Evolutionary conservation across 2,888 invertebrate genomes (phyloP).

Genomic region (Arenicola marina): DNA sequence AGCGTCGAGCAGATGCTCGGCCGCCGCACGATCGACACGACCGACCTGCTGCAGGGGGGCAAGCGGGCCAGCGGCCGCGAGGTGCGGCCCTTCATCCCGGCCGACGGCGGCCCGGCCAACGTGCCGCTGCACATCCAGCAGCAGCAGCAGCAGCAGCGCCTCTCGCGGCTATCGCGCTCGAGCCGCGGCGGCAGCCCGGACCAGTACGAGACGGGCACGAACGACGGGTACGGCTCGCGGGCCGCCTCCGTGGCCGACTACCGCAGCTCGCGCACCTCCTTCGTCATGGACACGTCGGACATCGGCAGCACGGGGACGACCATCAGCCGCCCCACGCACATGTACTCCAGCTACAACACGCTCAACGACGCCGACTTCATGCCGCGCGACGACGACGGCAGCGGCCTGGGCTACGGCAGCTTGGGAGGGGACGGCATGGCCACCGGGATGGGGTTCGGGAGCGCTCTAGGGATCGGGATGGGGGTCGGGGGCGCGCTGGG

Average conservation of each 20-base stretch:
- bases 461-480: no score
- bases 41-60: conserved; percentile 14
- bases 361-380: conserved; percentile 8
- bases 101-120: conserved; percentile 27
- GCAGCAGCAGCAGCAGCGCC: background rate
- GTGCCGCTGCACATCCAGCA: conserved; percentile 6
- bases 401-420: background rate
- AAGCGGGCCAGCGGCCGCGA: conserved; percentile 7
- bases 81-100: conserved; percentile 21
- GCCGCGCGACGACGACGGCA: background rate
- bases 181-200: conserved; percentile 29
- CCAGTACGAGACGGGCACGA: conserved; percentile 53
- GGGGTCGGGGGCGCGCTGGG: no score
- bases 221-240: conserved; percentile 43
- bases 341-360: conserved; percentile 11
- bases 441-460: no score
- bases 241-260: conserved; percentile 40
- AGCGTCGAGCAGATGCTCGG: conserved; percentile 55
- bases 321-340: conserved; percentile 11
- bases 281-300: conserved; percentile 46
- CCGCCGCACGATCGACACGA: conserved; percentile 22
- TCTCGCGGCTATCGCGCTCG: background rate
- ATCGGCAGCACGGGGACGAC: conserved; percentile 41
- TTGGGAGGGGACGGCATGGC: no score
- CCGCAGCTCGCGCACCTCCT: conserved; percentile 55